Evolutionary conservation across 2,888 invertebrate species (phyloP), one percentile per base, ranked within the genome.

Genomic region (Laspeyria flexula): DNA sequence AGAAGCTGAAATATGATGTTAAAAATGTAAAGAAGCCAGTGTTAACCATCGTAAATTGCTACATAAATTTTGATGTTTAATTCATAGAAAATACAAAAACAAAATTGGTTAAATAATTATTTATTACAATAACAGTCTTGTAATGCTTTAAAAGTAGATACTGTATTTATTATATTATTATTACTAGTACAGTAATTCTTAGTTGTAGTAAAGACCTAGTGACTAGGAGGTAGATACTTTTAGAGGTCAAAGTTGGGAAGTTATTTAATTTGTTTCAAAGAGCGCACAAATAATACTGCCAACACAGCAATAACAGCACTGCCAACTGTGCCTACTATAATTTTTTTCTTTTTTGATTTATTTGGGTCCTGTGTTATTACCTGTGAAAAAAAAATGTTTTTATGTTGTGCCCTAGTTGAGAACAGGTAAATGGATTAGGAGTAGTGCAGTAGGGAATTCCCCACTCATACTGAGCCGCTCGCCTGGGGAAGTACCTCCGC

Each of bases 251-350:
- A 34, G 9, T 42, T 15, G 31, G 7, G 25, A 25, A 9, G 18
- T 42, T 65, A 75, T 53, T 77, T 71, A 1, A 88, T 60, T 39
- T 88, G 73, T 65, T 82, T 89, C 21, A 91, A 55, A 15, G 91
- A 90, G 42, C 77, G 76, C 7, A 81, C 69, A 79, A 91, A 90
- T 25, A 85, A 67, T 13, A 86, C 73, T 31, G 85, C 75, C 47
- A 91, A 58, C 12, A 84, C 63, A 39, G 75, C 81, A 63, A 90
- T 80, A 1, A 79, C 75, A 25, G 78, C 83, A 64, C 85, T 82
- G 11, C 92, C 91, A 13, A 88, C 45, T 16, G 85, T 74, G n/a
- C 84, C 90, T 34, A 91, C 85, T 21, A 90, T 39, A 16, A 90
- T 64, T 57, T 90, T 91, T 62, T 87, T 91, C 45, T 73, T 84